Base-by-base conservation (phyloP, 2,888 invertebrate genomes). In the Lysandra coridon region DNA sequence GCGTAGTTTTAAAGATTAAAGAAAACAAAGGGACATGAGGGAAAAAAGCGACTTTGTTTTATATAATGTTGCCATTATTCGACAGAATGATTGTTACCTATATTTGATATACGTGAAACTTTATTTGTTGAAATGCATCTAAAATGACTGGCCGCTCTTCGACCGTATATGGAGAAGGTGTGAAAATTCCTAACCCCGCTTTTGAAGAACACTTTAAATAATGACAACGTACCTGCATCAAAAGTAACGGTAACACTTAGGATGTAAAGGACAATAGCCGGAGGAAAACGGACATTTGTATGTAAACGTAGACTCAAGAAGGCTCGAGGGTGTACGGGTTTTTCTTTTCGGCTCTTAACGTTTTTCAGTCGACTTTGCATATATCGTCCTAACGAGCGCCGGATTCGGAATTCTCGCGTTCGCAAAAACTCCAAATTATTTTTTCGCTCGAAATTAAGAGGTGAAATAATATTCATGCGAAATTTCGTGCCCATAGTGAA, bases 251-350 rank as follows among this genome's bases (percentile, higher is more conserved):
- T 73, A 40, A 44, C n/a, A 74, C 74, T n/a, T 40, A 44, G 73
- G 7, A 49, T 75, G 5, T 53, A 75, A 49, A 75, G 53, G 53
- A 75, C 53, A 75, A 75, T 75, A 53, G 75, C 53, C 53, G 53
- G 7, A 73, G 78, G 81, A 82, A 82, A 83, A 81, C 80, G 81
- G 81, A 82, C 81, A 81, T 84, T 84, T 81, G 80, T 81, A 84
- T 83, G 84, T 82, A 83, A 84, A 84, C 82, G 81, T 79, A 82
- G 82, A 81, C 83, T 82, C 81, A 81, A 80, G 79, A 80, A 81
- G 80, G 81, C 82, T 83, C 74, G 78, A 83, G 83, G 82, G 81
- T 79, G 83, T 83, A 81, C 81, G 81, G 81, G 81, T 82, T 82
- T 84, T 84, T 82, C 81, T 81, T 83, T 82, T 83, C 80, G 73